Percentiles rank a stretch among this genome's conserved stretches.
phyloP scores from a whole-genome alignment of 2,888 invertebrate species.

The Lymantria monacha region DNA sequence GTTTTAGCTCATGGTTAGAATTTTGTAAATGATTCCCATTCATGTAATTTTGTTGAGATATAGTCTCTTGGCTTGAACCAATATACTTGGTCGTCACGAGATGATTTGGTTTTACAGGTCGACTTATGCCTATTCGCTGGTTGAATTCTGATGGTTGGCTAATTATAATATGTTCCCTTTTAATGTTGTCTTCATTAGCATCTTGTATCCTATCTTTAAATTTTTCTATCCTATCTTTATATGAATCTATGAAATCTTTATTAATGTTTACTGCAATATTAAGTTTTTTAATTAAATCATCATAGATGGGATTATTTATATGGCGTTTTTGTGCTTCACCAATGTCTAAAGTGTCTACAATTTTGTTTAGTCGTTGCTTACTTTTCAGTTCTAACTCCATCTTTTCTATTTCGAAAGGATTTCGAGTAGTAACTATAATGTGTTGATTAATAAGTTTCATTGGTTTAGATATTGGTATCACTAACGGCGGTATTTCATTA shows the following conservation, averaged over 20 bases:
- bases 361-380: slow-evolving; percentile 11
- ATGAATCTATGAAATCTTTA: slow-evolving; percentile 3
- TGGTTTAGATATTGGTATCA: slow-evolving; percentile 49
- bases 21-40: neutral
- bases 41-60: neutral
- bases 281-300: slow-evolving; percentile 11
- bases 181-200: neutral
- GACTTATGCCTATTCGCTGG: neutral
- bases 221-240: slow-evolving; percentile 6
- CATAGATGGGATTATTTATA: slow-evolving; percentile 3
- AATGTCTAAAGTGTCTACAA: neutral
- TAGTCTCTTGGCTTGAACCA: neutral
- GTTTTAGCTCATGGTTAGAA: neutral
- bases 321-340: slow-evolving; percentile 4
- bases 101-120: neutral
- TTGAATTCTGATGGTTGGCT: neutral
- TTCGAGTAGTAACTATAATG: slow-evolving; percentile 49
- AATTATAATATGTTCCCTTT: neutral
- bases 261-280: slow-evolving; percentile 1
- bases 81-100: neutral
- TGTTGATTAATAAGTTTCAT: slow-evolving; percentile 51
- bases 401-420: slow-evolving; percentile 13
- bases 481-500: slow-evolving; percentile 57
- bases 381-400: slow-evolving; percentile 6
- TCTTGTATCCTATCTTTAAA: slow-evolving; percentile 3